Evolutionary conservation across 2,888 invertebrate species (phyloP).

Genomic region (Notocelia uddmanniana): DNA sequence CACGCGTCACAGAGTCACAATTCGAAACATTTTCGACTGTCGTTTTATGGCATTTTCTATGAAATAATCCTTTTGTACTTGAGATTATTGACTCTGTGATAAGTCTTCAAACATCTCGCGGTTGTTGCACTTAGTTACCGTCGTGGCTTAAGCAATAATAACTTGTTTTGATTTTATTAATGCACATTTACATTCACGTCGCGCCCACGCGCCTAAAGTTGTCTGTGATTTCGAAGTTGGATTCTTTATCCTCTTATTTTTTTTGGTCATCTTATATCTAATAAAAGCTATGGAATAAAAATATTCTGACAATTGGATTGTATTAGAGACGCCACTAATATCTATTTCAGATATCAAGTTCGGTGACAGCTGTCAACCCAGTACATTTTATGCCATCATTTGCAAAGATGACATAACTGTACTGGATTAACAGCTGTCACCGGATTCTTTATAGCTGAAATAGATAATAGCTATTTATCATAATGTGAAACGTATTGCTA

Average conservation of each 20-base stretch:
- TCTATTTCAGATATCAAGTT: too few relatives aligned
- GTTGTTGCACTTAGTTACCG: constrained; percentile 3
- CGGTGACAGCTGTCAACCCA: too few relatives aligned
- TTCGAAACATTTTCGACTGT: neutral
- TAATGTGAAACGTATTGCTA: too few relatives aligned
- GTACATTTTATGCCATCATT: too few relatives aligned
- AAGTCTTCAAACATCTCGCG: neutral
- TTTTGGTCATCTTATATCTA: neutral
- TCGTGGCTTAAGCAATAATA: constrained; percentile 18
- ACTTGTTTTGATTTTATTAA: constrained; percentile 30
- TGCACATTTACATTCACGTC: constrained; percentile 28
- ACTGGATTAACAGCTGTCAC: too few relatives aligned
- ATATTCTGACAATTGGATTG: too few relatives aligned
- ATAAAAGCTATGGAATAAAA: too few relatives aligned
- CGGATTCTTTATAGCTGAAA: too few relatives aligned
- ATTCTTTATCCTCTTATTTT: neutral
- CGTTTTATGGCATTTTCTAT: neutral
- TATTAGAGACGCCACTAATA: too few relatives aligned
- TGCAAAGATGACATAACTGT: too few relatives aligned
- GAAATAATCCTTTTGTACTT: neutral
- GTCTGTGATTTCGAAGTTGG: neutral
- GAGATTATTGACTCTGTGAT: neutral
- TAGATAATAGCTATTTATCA: too few relatives aligned
- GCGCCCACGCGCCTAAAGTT: constrained; percentile 19
- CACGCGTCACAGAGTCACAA: too few relatives aligned